A percentile compares a stretch with the other conserved stretches of the same genome.
These are phyloP conservation scores for Nysson spinosus DNA, from an alignment of 2,888 invertebrate genomes.

Conservation along the genomic window DNA sequence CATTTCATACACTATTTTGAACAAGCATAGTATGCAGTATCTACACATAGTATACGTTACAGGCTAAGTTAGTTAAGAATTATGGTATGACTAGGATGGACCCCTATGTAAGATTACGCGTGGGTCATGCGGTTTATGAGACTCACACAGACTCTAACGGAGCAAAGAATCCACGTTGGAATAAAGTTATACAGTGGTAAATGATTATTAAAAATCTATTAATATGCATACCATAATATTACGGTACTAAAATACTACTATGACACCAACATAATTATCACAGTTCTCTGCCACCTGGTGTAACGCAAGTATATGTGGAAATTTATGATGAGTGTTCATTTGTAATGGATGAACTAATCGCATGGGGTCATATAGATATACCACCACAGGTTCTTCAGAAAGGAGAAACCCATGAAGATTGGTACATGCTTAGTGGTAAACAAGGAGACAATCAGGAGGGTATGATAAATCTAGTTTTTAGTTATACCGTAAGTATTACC, in stretches of 20 bases:
- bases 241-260: too few relatives aligned
- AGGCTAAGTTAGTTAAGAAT: constrained; percentile 94
- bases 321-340: constrained; percentile 98
- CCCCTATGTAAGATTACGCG: constrained; percentile 94
- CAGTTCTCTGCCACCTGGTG: constrained; percentile 92
- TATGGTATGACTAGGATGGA: constrained; percentile 98
- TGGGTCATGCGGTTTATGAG: constrained; percentile 97
- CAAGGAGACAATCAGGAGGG: constrained; percentile 97
- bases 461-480: constrained; percentile 93
- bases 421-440: constrained; percentile 95
- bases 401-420: constrained; percentile 96
- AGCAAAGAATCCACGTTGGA: constrained; percentile 97
- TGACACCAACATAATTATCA: too few relatives aligned
- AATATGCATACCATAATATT: too few relatives aligned
- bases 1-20: neutral
- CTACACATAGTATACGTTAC: too few relatives aligned
- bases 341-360: constrained; percentile 96
- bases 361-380: constrained; percentile 94
- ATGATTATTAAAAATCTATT: too few relatives aligned
- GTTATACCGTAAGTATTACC: constrained; percentile 81
- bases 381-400: constrained; percentile 85
- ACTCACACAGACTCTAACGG: constrained; percentile 97
- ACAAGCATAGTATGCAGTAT: neutral
- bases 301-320: constrained; percentile 93
- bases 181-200: constrained; percentile 94